Evolutionary conservation across 2,113 vertebrate genomes (phyloP).

Genomic region (Rhinogobius similis): DNA sequence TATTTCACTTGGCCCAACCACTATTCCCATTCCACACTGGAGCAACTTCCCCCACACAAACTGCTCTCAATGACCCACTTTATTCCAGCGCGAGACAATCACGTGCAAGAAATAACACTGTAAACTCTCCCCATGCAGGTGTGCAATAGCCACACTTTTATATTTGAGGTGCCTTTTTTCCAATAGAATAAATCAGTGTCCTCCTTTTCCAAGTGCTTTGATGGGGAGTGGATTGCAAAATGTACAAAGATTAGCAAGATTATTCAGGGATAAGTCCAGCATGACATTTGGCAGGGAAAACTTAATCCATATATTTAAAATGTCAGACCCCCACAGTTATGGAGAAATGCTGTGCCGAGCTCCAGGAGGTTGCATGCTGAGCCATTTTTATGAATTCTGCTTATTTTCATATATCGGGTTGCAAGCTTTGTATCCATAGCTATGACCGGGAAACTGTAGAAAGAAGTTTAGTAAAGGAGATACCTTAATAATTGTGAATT

Average conservation of each 20-base stretch:
- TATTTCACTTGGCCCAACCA: constrained; percentile 20
- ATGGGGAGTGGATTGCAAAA: constrained; percentile 4
- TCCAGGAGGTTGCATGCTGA: constrained; percentile 10
- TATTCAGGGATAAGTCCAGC: neutral
- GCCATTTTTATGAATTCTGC: constrained; percentile 5
- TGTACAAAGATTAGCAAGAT: neutral
- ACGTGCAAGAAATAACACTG: constrained; percentile 26
- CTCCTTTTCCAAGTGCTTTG: neutral
- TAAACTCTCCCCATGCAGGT: neutral
- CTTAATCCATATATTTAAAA: neutral
- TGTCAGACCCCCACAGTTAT: neutral
- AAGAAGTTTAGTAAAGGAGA: neutral
- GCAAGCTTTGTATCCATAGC: neutral
- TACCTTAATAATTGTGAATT: neutral
- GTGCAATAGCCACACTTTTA: neutral
- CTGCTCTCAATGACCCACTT: constrained; percentile 31
- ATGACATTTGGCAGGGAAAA: neutral
- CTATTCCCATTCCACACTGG: constrained; percentile 59
- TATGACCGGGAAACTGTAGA: neutral
- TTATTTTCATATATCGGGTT: constrained; percentile 27
- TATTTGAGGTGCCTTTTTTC: neutral
- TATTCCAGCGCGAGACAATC: constrained; percentile 37
- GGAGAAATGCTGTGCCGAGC: neutral
- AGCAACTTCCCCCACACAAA: constrained; percentile 23
- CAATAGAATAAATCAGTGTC: neutral